Evolutionary conservation across 2,888 invertebrate species (phyloP).

Genomic region (Sarcophaga subvicina): DNA sequence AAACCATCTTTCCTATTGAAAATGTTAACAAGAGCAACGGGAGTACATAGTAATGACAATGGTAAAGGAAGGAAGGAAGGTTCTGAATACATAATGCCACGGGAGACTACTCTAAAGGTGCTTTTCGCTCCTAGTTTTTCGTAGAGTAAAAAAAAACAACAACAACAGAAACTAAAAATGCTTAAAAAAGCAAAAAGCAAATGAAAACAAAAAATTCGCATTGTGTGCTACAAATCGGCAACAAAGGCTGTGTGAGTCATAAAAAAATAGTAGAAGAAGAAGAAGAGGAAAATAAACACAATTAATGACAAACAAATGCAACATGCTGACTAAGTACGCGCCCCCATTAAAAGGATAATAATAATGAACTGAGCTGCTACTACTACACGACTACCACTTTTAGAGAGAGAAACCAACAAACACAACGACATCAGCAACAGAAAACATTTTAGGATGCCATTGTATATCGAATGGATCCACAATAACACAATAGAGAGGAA

Average conservation of each 20-base stretch:
- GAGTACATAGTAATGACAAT: slow-evolving; percentile 19
- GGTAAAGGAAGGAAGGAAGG: slow-evolving; percentile 20
- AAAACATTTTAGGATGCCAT: slow-evolving; percentile 68
- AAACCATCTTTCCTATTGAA: not conserved
- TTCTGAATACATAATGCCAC: slow-evolving; percentile 28
- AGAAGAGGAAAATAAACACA: slow-evolving; percentile 58
- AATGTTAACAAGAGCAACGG: slow-evolving; percentile 37
- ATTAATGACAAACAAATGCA: slow-evolving; percentile 69
- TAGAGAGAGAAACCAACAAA: not conserved
- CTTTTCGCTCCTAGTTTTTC: slow-evolving; percentile 2
- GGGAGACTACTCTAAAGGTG: slow-evolving; percentile 44
- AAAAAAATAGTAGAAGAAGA: slow-evolving; percentile 35
- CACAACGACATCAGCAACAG: slow-evolving; percentile 32
- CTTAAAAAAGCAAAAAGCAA: not conserved
- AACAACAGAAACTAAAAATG: slow-evolving; percentile 27
- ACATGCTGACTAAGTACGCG: slow-evolving; percentile 67
- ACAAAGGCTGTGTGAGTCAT: slow-evolving; percentile 27
- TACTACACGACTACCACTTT: not conserved
- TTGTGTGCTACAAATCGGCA: slow-evolving; percentile 11
- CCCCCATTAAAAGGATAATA: slow-evolving; percentile 66
- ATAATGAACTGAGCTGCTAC: slow-evolving; percentile 19
- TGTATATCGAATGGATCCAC: slow-evolving; percentile 59
- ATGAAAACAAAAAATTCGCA: not conserved
- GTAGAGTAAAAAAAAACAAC: not conserved
- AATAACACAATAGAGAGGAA: slow-evolving; percentile 46